Base-by-base conservation (phyloP, 2,888 invertebrate species). In the Rhingia rostrata region DNA sequence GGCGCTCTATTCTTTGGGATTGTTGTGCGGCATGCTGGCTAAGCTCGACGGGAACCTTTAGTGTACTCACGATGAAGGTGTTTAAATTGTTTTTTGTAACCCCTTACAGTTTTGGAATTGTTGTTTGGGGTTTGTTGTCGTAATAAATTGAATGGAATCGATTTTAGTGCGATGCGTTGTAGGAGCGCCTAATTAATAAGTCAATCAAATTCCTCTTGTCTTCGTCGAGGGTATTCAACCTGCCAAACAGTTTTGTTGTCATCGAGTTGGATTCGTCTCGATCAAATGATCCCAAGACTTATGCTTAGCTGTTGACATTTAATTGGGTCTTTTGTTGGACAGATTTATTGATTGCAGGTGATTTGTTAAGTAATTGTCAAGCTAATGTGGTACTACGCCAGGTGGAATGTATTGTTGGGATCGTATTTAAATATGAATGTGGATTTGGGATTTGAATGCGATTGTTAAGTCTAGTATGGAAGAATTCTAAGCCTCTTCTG, bases 171-270 rank as follows among this genome's bases (percentile, higher is more conserved):
- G 32, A 22, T 1, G 9, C 22, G 9, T 35, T 37, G 45, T 45
- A 30, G 49, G 64, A 30, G 37, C 58, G 37, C 30, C 22, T 47
- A 49, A 70, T 70, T 70, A 70, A 72, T 61, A 72, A 72, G 72
- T 72, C 72, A 72, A 72, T 72, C 39, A 14, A 32, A 35, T 51
- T 1, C 14, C 41, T 14, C 39, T 60, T 70, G 30, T 37, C 22
- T 22, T n/a, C n/a, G 33, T 7, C 2, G 9, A 9, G 30, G 45
- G 14, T 12, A 37, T 37, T 51, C 10, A 30, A 32, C 39, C 4
- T 22, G 33, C 30, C 12, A 53, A 5, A 22, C 35, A 12, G 22
- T 30, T 41, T 33, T 4, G n/a, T 33, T 67, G 67, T 67, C 67
- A 54, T 33, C 54, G 67, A 4, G 0, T 47, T 12, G 43, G 56